These are phyloP conservation scores for Dolichallabes microphthalmus DNA, from an alignment of 2,113 vertebrate genomes.

Conservation along the genomic window DNA sequence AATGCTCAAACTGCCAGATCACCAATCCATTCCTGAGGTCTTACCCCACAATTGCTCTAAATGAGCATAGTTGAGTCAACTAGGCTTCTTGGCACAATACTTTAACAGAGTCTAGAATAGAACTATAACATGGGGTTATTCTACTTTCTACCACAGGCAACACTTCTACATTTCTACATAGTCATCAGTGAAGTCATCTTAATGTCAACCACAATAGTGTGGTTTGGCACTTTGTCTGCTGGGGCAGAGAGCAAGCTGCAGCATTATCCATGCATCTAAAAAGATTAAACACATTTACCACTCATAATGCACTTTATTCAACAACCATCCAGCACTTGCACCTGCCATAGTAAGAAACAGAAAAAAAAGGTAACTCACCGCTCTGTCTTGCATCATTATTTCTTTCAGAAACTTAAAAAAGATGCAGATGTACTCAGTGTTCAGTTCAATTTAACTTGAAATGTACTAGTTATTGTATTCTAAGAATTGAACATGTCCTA, in stretches of 20 bases:
- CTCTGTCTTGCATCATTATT: neutral
- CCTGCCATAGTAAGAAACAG: neutral
- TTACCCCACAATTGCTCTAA: neutral
- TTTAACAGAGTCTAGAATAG: neutral
- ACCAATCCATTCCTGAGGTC: neutral
- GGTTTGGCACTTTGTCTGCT: neutral
- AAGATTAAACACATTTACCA: neutral
- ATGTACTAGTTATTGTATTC: neutral
- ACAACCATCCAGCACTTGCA: neutral
- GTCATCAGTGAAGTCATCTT: neutral
- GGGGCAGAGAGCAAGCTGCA: neutral
- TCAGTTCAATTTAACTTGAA: neutral
- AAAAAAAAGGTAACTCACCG: neutral
- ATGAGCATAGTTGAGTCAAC: neutral
- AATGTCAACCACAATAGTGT: neutral
- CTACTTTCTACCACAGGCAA: neutral
- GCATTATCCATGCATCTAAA: neutral
- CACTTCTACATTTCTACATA: neutral
- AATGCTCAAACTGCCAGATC: too few species aligned
- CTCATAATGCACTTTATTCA: neutral
- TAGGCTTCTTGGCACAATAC: neutral
- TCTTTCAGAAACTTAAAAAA: neutral
- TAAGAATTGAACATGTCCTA: neutral
- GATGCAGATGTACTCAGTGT: neutral
- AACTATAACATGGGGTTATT: neutral